Conservation (phyloP, 1,140 invertebrate genomes). For the Drosophila hydei region DNA sequence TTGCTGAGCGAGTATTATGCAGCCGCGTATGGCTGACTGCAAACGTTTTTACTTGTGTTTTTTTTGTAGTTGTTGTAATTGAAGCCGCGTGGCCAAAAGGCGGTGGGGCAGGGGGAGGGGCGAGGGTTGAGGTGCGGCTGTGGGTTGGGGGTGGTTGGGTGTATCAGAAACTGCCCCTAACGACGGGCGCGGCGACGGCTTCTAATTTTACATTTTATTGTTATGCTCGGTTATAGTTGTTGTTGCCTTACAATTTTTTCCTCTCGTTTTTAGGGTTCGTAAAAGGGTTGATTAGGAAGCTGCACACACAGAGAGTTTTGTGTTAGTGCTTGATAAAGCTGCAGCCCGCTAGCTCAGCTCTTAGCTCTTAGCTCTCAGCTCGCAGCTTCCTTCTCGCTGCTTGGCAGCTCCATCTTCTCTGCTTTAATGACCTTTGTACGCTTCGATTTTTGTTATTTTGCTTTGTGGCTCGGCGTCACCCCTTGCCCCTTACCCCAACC, state of each 20-base stretch:
- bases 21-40: too few relatives aligned
- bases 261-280: conserved; percentile 68
- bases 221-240: conserved; percentile 48
- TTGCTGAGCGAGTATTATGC: too few relatives aligned
- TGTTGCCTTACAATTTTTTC: conserved; percentile 47
- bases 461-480: conserved; percentile 46
- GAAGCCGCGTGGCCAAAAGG: conserved; percentile 30
- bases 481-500: not conserved
- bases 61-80: conserved; percentile 36
- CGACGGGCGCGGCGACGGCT: conserved; percentile 19
- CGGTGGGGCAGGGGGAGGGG: not conserved
- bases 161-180: conserved; percentile 53
- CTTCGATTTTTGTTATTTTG: conserved; percentile 74
- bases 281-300: conserved; percentile 77
- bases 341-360: not conserved
- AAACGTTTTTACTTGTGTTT: too few relatives aligned
- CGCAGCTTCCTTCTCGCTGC: too few relatives aligned
- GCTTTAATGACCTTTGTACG: conserved; percentile 75
- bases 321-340: conserved; percentile 19
- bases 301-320: conserved; percentile 28
- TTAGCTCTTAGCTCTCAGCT: too few relatives aligned
- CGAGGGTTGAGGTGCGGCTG: too few relatives aligned
- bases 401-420: too few relatives aligned
- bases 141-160: conserved; percentile 2
- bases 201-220: conserved; percentile 81